Conservation (phyloP, 2,888 invertebrate genomes). For the Apamea sordens region DNA sequence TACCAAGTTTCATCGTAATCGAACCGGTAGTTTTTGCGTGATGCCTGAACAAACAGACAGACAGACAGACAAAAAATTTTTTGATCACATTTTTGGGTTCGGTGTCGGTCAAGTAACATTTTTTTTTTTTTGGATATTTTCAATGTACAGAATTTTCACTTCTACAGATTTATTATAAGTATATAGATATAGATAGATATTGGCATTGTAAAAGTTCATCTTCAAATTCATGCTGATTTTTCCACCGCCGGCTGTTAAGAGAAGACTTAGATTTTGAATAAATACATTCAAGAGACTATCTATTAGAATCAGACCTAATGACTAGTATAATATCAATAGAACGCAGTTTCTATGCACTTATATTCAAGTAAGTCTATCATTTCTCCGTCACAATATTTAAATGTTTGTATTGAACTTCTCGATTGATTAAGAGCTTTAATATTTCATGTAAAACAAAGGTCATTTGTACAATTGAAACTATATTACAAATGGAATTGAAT, state of each 20-base stretch:
- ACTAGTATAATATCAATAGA: constrained; percentile 38
- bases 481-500: constrained; percentile 4
- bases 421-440: constrained; percentile 29
- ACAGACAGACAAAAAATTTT: no score
- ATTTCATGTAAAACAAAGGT: constrained; percentile 27
- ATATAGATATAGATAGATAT: no score
- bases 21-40: no score
- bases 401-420: constrained; percentile 32
- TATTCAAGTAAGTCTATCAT: constrained; percentile 17
- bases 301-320: constrained; percentile 24
- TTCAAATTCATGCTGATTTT: constrained; percentile 12
- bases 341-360: constrained; percentile 14
- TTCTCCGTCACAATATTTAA: constrained; percentile 20
- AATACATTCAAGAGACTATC: constrained; percentile 18
- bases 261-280: constrained; percentile 11
- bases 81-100: no score
- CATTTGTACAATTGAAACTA: constrained; percentile 14
- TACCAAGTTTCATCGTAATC: no score
- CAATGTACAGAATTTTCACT: no score
- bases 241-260: background rate
- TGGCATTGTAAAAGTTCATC: background rate
- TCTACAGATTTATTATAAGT: no score
- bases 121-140: no score
- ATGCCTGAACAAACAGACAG: no score
- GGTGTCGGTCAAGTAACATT: no score